Evolutionary conservation across 2,888 invertebrate species (phyloP), one percentile per base, ranked within the genome.

Genomic region (Diabrotica balteata): DNA sequence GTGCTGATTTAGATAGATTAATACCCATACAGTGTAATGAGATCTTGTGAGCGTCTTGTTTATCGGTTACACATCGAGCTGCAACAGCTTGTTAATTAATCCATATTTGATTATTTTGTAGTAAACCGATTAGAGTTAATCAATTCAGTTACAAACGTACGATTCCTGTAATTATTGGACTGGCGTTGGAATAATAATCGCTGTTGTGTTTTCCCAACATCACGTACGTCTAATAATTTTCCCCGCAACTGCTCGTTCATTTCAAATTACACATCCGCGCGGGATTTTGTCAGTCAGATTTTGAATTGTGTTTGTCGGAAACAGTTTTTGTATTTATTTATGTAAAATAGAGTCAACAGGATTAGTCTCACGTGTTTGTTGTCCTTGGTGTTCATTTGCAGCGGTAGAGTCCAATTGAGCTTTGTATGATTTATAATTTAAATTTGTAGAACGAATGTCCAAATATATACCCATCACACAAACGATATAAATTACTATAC

Each of bases 41-140:
- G 17, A 52, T 52, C 51, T 32, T 52, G 51, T 11, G 32, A 32
- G 51, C 51, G 51, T 32, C 32, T 32, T 66, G 66, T 63, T 43
- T 53, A 53, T 43, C 50, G 57, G 57, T 59, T 63, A 68, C 52
- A 68, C 53, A 46, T 59, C 66, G 66, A 63, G 67, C 62, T 68
- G 59, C 67, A 67, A 62, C 9, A 47, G 47, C 10, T 47, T 9
- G 47, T 47, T 47, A 47, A 47, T 47, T 47, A 47, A 47, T 47
- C 10, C 10, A 47, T 47, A 47, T 47, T 9, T 10, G 47, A 47
- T 47, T 47, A 47, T 47, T 47, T 47, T 9, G 10, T 8, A 9
- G 10, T 47, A 47, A 47, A 47, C 47, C 47, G 47, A 8, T 47
- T 47, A 47, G 10, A 47, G 47, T 47, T 47, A 47, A 47, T 47